These are phyloP conservation scores for Mactromeris polynyma DNA, from an alignment of 2,888 invertebrate genomes.

Conservation along the genomic window DNA sequence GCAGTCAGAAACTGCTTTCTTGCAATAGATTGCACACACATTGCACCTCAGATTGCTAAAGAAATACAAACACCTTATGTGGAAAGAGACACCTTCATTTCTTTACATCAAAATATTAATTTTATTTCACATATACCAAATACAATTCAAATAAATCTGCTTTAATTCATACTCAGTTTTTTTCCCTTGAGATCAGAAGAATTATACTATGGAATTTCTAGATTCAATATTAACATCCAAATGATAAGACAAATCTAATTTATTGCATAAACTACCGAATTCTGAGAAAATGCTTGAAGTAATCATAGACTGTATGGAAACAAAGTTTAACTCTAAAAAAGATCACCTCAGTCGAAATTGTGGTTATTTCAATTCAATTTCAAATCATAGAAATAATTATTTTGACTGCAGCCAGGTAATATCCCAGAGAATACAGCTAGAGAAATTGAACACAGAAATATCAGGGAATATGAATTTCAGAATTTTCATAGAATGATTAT, in stretches of 20 bases:
- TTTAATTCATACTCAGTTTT: neutral
- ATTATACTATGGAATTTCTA: neutral
- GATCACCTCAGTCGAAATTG: neutral
- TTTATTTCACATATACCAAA: neutral
- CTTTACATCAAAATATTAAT: conserved; percentile 1
- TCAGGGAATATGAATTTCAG: neutral
- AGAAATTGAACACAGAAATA: neutral
- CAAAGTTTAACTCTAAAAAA: neutral
- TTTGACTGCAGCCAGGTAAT: neutral
- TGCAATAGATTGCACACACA: neutral
- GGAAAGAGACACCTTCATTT: neutral
- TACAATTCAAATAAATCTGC: neutral
- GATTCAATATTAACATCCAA: neutral
- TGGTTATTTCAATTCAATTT: neutral
- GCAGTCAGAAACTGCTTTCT: neutral
- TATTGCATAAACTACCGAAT: neutral
- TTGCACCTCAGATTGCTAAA: neutral
- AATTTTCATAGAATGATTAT: neutral
- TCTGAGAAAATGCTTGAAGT: neutral
- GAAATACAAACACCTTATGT: neutral
- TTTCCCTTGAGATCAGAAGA: neutral
- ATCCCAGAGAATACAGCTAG: neutral
- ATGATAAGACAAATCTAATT: neutral
- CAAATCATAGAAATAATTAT: neutral
- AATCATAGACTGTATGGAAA: neutral